Evolutionary conservation across 2,797 vertebrate genomes (phyloP).

Genomic region (Gadopsis marmoratus): DNA sequence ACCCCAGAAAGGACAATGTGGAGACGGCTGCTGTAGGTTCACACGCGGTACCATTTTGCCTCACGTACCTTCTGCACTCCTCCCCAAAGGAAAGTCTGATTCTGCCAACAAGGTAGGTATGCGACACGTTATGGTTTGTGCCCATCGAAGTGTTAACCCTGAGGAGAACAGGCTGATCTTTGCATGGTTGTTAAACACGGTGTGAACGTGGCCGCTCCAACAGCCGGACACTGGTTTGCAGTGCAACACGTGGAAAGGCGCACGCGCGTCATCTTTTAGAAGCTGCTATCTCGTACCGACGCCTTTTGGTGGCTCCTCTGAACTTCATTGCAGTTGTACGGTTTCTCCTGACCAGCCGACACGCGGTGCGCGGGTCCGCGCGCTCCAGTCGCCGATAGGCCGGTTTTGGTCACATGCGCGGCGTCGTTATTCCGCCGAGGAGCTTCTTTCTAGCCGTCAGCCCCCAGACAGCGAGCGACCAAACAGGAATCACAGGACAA

Average conservation of each 20-base stretch:
- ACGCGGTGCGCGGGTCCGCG: conserved; percentile 63
- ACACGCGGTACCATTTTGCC: neutral
- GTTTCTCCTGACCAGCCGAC: conserved; percentile 36
- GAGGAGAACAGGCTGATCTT: neutral
- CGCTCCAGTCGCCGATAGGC: conserved; percentile 86
- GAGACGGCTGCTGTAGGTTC: neutral
- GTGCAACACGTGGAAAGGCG: too few relatives aligned
- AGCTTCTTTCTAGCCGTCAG: conserved; percentile 66
- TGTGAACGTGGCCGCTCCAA: neutral
- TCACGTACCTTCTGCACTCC: too few relatives aligned
- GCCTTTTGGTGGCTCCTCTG: conserved; percentile 2
- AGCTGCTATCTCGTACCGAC: neutral
- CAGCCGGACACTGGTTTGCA: neutral
- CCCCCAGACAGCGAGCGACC: conserved; percentile 70
- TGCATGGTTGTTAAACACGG: neutral
- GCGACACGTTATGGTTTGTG: too few relatives aligned
- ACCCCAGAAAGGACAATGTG: neutral
- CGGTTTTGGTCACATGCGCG: conserved; percentile 83
- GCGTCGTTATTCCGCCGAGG: conserved; percentile 78
- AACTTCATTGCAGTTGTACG: conserved; percentile 54
- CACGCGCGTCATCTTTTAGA: neutral
- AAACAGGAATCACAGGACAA: conserved; percentile 65
- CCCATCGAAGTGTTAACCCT: too few relatives aligned
- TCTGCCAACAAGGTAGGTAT: neutral
- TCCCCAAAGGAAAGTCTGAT: too few relatives aligned